Evolutionary conservation across 2,113 vertebrate species (phyloP).

Genomic region (Calyptomena viridis): DNA sequence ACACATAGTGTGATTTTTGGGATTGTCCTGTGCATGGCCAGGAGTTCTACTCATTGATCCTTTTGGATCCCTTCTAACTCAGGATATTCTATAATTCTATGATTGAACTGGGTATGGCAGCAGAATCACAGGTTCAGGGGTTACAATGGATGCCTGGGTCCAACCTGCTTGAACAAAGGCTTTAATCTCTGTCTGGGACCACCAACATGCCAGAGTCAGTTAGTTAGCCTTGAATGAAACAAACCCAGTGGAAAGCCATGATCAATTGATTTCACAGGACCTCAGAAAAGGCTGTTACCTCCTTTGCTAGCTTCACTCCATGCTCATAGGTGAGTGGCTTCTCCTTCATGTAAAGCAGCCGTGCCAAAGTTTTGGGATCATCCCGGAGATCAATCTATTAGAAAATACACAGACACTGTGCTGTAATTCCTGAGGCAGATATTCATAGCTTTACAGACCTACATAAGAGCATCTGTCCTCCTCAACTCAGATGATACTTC

Average conservation of each 20-base stretch:
- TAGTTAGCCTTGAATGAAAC: background rate
- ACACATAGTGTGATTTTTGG: background rate
- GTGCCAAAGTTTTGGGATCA: conserved; percentile 87
- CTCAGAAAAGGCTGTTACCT: conserved; percentile 65
- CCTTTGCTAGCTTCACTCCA: conserved; percentile 85
- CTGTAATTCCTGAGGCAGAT: background rate
- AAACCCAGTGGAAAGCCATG: background rate
- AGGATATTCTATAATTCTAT: background rate
- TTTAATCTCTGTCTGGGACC: background rate
- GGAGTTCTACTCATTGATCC: rapidly evolving
- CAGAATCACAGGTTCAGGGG: background rate
- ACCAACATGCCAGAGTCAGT: rapidly evolving
- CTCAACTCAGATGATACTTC: background rate
- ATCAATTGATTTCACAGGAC: rapidly evolving
- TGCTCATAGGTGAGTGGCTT: conserved; percentile 88
- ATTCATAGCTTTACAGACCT: background rate
- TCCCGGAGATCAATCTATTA: conserved; percentile 86
- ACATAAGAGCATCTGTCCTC: background rate
- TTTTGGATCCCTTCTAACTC: background rate
- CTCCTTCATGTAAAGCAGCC: conserved; percentile 89
- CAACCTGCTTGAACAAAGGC: background rate
- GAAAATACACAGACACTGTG: background rate
- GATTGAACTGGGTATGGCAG: background rate
- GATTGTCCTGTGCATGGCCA: background rate
- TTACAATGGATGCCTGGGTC: background rate